Conservation (phyloP, 2,113 vertebrate genomes). For the Aptenodytes patagonicus region DNA sequence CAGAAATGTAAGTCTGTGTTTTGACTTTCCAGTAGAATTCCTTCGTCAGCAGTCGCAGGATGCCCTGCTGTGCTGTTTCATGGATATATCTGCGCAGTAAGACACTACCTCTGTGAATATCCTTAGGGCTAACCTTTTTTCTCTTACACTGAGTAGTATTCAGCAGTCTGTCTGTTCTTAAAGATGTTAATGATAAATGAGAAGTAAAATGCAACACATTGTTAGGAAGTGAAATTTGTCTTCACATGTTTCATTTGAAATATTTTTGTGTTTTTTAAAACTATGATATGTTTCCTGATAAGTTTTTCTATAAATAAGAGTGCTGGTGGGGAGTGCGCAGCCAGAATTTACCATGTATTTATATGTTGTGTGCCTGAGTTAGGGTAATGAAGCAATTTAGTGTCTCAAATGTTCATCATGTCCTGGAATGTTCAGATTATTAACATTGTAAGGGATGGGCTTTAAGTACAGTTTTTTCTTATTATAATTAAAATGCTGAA, state of each 20-base stretch:
- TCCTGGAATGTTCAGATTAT: neutral
- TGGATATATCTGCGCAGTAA: neutral
- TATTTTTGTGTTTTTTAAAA: neutral
- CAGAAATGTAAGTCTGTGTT: slow-evolving; percentile 27
- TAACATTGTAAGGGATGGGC: neutral
- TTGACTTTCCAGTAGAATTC: slow-evolving; percentile 36
- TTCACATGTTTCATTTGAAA: neutral
- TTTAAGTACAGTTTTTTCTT: neutral
- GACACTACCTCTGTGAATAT: neutral
- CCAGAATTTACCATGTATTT: neutral
- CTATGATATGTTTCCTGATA: neutral
- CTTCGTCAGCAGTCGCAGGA: neutral
- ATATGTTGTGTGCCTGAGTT: neutral
- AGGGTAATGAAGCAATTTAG: neutral
- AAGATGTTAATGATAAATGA: neutral
- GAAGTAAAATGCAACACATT: neutral
- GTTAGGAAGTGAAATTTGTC: neutral
- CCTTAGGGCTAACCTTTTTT: neutral
- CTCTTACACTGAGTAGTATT: neutral
- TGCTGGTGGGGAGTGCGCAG: neutral
- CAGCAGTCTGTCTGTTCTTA: neutral
- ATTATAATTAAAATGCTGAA: neutral
- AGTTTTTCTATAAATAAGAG: neutral
- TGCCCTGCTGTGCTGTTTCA: slow-evolving; percentile 10
- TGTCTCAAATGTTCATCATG: neutral